Evolutionary conservation across 2,888 invertebrate species (phyloP), one percentile per base, ranked within the genome.

Genomic region (Xestoiulus laeticollis): DNA sequence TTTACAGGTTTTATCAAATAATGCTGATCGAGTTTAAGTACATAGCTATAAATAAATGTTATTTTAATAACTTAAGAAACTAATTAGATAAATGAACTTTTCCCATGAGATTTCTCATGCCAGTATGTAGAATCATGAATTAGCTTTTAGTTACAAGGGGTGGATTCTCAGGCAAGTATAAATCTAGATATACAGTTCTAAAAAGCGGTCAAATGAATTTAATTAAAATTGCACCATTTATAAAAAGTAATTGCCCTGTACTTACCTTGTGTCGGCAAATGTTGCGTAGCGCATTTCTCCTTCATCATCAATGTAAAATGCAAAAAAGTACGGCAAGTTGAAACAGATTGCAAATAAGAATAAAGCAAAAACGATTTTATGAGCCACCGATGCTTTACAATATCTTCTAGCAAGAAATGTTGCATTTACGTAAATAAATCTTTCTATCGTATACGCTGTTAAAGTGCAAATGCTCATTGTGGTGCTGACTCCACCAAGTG

Each of bases 281-380:
- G 3, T 14, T n/a, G 53, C 59, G 22, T 48, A 48, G 16, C 19
- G 16, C 59, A 86, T 86, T 3, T 86, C 86, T 6, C 84, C 32
- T 22, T 84, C 4, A 16, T 26, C 59, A n/a, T 86, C 86, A n/a
- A 86, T 53, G 38, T 68, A 26, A 86, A 86, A 86, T 22, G 86
- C 59, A 32, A 86, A 86, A 68, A 86, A 86, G 33, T 86, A 86
- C 1, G 86, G 86, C n/a, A 53, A 19, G 59, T 86, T 86, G 48
- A 86, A 86, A 30, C 19, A 30, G 48, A 86, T 59, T 2, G 53
- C 1, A 86, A 86, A 86, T 59, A 86, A 16, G 1, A 86, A 6
- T 3, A 86, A 16, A 33, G 14, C 19, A 26, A 48, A 53, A 22
- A 48, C 14, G 19, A 30, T 59, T 32, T 68, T 48, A 4, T 19